Percentiles rank a stretch among this genome's conserved stretches.
phyloP scores from a whole-genome alignment of 2,797 vertebrate genomes.

The Coranthus polyacanthus region DNA sequence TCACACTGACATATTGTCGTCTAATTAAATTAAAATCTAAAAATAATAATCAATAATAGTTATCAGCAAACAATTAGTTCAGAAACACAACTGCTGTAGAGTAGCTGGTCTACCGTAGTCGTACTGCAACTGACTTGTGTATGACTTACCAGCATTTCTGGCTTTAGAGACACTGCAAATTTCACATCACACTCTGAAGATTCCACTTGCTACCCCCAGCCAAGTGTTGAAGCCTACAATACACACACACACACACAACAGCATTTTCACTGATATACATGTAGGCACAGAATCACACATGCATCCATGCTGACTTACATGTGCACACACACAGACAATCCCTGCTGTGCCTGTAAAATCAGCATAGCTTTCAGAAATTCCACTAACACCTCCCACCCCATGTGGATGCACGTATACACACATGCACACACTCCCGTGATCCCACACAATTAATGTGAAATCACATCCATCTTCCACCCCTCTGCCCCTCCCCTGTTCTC shows the following conservation, averaged over 20 bases:
- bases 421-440: constrained; percentile 65
- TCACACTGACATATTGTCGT: no score
- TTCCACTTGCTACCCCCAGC: constrained; percentile 63
- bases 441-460: constrained; percentile 82
- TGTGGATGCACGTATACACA: constrained; percentile 54
- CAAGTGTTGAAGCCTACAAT: constrained; percentile 53
- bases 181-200: constrained; percentile 73
- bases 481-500: constrained; percentile 67
- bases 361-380: constrained; percentile 81
- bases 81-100: neutral
- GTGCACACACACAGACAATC: constrained; percentile 44
- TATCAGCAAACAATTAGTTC: neutral
- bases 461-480: constrained; percentile 76
- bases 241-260: neutral
- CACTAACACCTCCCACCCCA: constrained; percentile 78
- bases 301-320: constrained; percentile 50
- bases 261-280: constrained; percentile 1
- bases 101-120: constrained; percentile 27
- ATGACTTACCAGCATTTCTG: constrained; percentile 53
- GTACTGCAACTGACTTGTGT: constrained; percentile 34
- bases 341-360: constrained; percentile 78
- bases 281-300: constrained; percentile 27
- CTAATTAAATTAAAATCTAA: no score
- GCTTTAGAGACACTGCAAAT: constrained; percentile 58
- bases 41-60: no score